Base-by-base conservation (phyloP, 2,888 invertebrate genomes). In the Caenorhabditis panamensis region DNA sequence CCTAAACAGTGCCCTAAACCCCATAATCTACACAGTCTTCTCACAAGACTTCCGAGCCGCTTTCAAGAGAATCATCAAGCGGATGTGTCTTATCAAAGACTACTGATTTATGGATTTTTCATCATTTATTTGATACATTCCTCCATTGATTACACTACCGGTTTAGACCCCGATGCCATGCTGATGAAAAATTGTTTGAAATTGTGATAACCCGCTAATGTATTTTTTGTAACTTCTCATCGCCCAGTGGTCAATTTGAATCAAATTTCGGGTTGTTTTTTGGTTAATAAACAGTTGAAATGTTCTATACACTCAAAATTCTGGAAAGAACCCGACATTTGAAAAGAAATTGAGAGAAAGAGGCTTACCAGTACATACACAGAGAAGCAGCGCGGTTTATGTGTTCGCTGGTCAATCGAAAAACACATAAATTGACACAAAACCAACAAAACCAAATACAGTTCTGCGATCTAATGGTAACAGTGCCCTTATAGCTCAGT, bases 1-100 rank as follows among this genome's bases (percentile, higher is more conserved):
- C 69, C 86, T 92, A 53, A 90, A 91, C 82, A 91, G 92, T 56
- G 88, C 92, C 16, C 89, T 92, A 54, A 90, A 91, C 64, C 90
- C 91, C 1, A 84, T 91, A 63, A 90, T 91, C 66, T 90, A 91
- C 79, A 89, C 90, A 13, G 86, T 91, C 8, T 91, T 91, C 85
- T 89, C 89, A 0, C 84, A 88, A 56, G 91, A 91, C 58, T 91
- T 91, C 59, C 87, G 91, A 0, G 76, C 84, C 24, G 90, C 90
- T 24, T 91, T 91, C 83, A 88, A 90, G 77, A 80, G 87, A 59
- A 89, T 90, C 66, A 80, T 90, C 81, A 89, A 89, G 64, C 76
- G 88, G 22, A 78, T 90, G 61, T 90, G 87, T 53, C 82, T 87
- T 36, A 82, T 87, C 37, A 81, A 79, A 31, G 84, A 83, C 20